These are phyloP conservation scores for Octopus bimaculoides DNA, from an alignment of 1,140 invertebrate species.

Conservation along the genomic window DNA sequence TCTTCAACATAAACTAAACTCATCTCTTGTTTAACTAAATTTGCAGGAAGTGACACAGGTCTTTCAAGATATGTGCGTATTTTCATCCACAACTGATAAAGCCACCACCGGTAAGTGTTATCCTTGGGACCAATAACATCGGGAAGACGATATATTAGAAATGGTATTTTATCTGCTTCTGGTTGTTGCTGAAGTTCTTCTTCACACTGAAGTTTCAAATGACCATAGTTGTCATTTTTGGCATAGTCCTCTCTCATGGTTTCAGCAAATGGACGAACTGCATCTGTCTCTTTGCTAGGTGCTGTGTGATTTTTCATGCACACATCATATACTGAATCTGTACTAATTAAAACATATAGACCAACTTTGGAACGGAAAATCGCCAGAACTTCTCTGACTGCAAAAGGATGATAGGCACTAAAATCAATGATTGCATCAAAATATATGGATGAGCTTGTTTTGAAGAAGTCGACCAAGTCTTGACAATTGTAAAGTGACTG, in stretches of 20 bases:
- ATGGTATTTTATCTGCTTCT: conserved; percentile 45
- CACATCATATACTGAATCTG: conserved; percentile 62
- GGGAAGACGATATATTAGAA: conserved; percentile 57
- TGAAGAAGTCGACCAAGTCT: conserved; percentile 41
- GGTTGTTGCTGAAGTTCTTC: conserved; percentile 48
- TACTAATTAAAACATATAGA: conserved; percentile 59
- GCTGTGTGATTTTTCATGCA: conserved; percentile 44
- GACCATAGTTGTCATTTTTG: conserved; percentile 54
- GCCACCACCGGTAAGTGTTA: conserved; percentile 59
- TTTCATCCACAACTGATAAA: conserved; percentile 60
- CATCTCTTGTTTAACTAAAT: conserved; percentile 43
- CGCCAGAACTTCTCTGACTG: conserved; percentile 47
- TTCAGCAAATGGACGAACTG: conserved; percentile 48
- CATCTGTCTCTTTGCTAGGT: conserved; percentile 45
- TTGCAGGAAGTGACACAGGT: conserved; percentile 50
- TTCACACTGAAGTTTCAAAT: conserved; percentile 57
- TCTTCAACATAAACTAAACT: conserved; percentile 60
- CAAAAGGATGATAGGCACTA: conserved; percentile 56
- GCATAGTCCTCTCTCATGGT: conserved; percentile 39
- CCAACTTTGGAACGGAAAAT: conserved; percentile 47
- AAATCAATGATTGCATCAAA: conserved; percentile 60
- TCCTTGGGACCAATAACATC: conserved; percentile 61
- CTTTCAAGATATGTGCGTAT: conserved; percentile 40
- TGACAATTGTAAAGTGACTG: conserved; percentile 46
- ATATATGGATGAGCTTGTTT: conserved; percentile 13